Evolutionary conservation across 2,888 invertebrate species (phyloP).

Genomic region (Sinotaia quadrata): DNA sequence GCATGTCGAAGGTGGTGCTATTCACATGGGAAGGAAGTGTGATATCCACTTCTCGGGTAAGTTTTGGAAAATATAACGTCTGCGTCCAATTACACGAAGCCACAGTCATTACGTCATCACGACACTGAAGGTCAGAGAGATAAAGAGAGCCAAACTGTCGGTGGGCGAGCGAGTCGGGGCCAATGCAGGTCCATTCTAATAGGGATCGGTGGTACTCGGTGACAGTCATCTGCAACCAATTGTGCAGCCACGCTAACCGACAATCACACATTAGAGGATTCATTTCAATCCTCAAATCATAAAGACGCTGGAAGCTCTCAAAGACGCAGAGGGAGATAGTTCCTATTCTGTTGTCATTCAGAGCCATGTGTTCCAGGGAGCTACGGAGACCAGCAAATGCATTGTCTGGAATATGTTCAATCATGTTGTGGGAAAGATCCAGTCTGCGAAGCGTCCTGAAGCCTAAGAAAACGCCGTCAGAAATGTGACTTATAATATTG

Average conservation of each 20-base stretch:
- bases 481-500: slow-evolving; percentile 39
- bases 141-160: slow-evolving; percentile 10
- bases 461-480: slow-evolving; percentile 33
- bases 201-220: slow-evolving; percentile 22
- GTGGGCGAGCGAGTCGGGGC: not conserved
- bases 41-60: not conserved
- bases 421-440: slow-evolving; percentile 41
- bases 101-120: not conserved
- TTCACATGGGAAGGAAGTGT: slow-evolving; percentile 28
- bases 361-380: slow-evolving; percentile 31
- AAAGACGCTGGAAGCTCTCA: slow-evolving; percentile 28
- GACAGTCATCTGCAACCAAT: slow-evolving; percentile 35
- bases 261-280: slow-evolving; percentile 41
- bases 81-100: not conserved
- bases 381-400: slow-evolving; percentile 40
- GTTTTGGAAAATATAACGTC: too few relatives aligned
- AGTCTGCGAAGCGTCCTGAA: slow-evolving; percentile 33
- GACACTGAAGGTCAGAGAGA: slow-evolving; percentile 2
- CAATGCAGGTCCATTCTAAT: slow-evolving; percentile 14
- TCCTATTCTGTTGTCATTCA: slow-evolving; percentile 25
- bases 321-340: slow-evolving; percentile 36
- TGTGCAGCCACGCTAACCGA: slow-evolving; percentile 33
- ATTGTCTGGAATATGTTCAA: slow-evolving; percentile 32
- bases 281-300: slow-evolving; percentile 27
- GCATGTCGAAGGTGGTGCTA: slow-evolving; percentile 17